Percentiles rank a stretch among this genome's conserved stretches.
Conservation (phyloP, 2,888 invertebrate genomes). For the Nomada ruficornis region DNA sequence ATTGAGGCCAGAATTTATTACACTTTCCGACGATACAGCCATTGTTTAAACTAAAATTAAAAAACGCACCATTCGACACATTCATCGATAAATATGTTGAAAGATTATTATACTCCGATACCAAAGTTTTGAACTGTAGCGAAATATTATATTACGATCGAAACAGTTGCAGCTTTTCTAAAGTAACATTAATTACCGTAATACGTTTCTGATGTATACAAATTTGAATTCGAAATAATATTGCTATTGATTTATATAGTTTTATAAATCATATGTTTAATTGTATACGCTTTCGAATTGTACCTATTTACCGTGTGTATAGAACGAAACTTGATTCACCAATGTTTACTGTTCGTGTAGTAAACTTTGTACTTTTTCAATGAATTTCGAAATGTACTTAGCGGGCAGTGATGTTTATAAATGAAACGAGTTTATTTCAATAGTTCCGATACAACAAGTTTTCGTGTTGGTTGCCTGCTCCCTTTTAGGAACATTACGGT, state of each 20-base stretch:
- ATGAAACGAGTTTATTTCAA: constrained; percentile 28
- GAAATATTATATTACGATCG: neutral
- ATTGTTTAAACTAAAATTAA: constrained; percentile 61
- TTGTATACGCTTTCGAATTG: neutral
- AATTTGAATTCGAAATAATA: constrained; percentile 9
- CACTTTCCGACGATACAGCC: constrained; percentile 69
- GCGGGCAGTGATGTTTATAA: constrained; percentile 51
- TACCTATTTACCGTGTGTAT: constrained; percentile 15
- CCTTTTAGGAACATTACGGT: constrained; percentile 53
- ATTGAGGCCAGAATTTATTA: constrained; percentile 72
- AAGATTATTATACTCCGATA: neutral
- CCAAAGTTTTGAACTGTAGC: neutral
- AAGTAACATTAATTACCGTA: neutral
- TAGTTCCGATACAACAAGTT: constrained; percentile 17
- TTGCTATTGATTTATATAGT: neutral
- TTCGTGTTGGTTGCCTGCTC: constrained; percentile 52
- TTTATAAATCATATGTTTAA: constrained; percentile 12
- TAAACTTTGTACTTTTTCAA: constrained; percentile 27
- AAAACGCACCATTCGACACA: constrained; percentile 4
- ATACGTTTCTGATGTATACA: neutral
- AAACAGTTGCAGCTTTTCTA: neutral
- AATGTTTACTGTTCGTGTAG: neutral
- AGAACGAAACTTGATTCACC: neutral
- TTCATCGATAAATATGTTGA: neutral
- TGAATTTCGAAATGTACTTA: constrained; percentile 39